phyloP scores from a whole-genome alignment of 2,113 vertebrate species.

The Dicerorhinus sumatrensis region DNA sequence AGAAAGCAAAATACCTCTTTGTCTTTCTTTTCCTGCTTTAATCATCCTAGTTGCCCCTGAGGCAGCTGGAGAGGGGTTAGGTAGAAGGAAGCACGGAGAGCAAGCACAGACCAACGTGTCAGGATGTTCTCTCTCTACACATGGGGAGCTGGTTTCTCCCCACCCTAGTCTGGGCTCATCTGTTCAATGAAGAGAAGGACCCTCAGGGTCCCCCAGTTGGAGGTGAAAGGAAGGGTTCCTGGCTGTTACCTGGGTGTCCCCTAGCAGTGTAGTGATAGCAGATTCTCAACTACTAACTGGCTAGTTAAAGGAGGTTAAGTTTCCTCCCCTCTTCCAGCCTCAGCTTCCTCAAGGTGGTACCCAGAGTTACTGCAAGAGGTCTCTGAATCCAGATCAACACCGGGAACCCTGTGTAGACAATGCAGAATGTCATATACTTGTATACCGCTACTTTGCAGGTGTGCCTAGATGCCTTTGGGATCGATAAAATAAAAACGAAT shows the following conservation, averaged over 20 bases:
- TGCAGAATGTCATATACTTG: no score
- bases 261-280: background rate
- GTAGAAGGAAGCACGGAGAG: fast-evolving
- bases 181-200: background rate
- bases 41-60: no score
- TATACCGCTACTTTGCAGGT: background rate
- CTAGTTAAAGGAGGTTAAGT: background rate
- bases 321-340: background rate
- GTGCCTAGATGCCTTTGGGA: background rate
- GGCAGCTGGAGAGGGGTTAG: background rate
- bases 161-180: background rate
- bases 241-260: background rate
- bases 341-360: background rate
- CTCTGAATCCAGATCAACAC: background rate
- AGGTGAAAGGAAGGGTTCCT: background rate
- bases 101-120: background rate
- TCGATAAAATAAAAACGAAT: background rate
- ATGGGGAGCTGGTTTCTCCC: background rate
- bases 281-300: background rate
- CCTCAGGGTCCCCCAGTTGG: background rate
- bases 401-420: no score
- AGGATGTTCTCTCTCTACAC: no score
- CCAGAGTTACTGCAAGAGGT: background rate
- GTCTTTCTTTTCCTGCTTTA: background rate
- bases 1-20: background rate